Evolutionary conservation across 2,797 vertebrate species (phyloP).

Genomic region (Ciconia nigra): DNA sequence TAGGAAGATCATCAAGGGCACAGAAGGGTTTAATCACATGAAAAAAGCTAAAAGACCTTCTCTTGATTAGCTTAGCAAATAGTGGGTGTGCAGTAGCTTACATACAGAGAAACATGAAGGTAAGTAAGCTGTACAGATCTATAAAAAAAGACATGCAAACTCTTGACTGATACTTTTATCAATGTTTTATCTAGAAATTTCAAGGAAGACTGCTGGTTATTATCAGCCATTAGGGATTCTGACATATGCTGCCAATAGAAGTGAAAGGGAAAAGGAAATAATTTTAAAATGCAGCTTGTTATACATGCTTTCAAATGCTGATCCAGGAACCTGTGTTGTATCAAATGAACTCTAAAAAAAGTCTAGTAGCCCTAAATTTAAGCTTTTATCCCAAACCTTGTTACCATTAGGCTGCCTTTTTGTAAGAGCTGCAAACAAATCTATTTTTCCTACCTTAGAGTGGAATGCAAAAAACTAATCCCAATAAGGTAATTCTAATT

Average conservation of each 20-base stretch:
- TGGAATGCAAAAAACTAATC: background rate
- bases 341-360: background rate
- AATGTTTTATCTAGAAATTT: background rate
- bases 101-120: background rate
- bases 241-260: background rate
- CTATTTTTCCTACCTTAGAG: background rate
- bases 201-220: background rate
- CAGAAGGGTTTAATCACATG: background rate
- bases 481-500: background rate
- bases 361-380: background rate
- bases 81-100: background rate
- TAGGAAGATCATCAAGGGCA: background rate
- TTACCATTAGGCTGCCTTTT: background rate
- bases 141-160: background rate
- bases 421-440: background rate
- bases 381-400: background rate
- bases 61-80: background rate
- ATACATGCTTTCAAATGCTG: background rate
- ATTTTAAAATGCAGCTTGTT: background rate
- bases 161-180: background rate
- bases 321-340: background rate
- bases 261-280: background rate
- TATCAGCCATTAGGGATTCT: background rate
- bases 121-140: background rate
- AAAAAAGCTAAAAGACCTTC: background rate